phyloP scores from a whole-genome alignment of 2,113 vertebrate species.

The Neomonachus schauinslandi region DNA sequence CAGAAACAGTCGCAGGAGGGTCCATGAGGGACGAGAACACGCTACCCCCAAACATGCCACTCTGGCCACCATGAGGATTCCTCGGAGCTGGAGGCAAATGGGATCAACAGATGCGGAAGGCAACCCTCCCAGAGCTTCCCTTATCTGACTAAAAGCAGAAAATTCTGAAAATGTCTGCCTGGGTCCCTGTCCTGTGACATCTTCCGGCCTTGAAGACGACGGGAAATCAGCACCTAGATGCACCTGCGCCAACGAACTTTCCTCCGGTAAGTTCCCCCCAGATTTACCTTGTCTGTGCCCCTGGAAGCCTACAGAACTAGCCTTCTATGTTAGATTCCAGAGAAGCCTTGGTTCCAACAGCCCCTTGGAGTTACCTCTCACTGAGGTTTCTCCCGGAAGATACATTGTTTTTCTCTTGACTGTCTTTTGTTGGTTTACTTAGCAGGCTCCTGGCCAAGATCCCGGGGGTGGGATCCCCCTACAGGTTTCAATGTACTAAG shows the following conservation, averaged over 20 bases:
- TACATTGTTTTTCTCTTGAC: too few species aligned
- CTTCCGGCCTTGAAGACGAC: accelerated
- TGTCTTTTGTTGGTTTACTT: too few species aligned
- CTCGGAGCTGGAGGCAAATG: accelerated
- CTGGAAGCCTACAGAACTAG: too few species aligned
- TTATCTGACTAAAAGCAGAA: neutral
- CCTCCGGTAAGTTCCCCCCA: accelerated
- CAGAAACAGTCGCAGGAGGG: neutral
- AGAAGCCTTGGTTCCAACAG: too few species aligned
- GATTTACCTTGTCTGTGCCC: neutral
- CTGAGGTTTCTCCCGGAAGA: too few species aligned
- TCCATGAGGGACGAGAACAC: neutral
- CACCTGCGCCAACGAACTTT: accelerated
- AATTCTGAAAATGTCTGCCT: neutral
- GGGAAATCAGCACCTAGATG: too few species aligned
- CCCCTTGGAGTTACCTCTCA: too few species aligned
- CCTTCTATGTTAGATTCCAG: too few species aligned
- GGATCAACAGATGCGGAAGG: neutral
- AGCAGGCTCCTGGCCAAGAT: too few species aligned
- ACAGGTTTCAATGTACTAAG: too few species aligned
- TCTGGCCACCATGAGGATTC: accelerated
- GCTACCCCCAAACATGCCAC: accelerated
- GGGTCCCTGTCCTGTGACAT: accelerated
- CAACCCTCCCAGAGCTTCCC: neutral
- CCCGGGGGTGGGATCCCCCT: too few species aligned